Conservation (phyloP, 2,113 vertebrate genomes). For the Ceyx cyanopectus region DNA sequence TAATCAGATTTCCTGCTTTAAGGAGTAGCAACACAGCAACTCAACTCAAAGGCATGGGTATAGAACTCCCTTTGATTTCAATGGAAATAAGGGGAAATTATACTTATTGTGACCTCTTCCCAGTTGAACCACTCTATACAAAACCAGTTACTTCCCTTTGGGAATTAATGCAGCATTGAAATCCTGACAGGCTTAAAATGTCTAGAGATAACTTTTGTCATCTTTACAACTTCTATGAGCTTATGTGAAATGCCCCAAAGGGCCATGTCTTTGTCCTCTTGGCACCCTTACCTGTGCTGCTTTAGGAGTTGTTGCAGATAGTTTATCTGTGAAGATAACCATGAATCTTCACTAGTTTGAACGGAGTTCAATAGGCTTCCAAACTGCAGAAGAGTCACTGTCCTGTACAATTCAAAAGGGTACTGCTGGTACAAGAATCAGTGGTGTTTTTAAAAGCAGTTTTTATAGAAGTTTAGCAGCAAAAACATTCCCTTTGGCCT, state of each 20-base stretch:
- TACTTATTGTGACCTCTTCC: background rate
- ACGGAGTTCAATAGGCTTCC: background rate
- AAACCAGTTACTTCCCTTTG: background rate
- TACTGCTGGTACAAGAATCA: background rate
- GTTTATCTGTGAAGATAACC: background rate
- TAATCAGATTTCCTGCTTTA: background rate
- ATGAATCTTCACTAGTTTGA: background rate
- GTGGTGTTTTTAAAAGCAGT: background rate
- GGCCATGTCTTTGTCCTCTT: background rate
- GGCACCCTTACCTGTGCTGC: too few relatives aligned
- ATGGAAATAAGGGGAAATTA: background rate
- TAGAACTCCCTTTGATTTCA: background rate
- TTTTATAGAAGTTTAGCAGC: background rate
- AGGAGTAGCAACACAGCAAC: background rate
- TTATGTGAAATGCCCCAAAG: accelerated
- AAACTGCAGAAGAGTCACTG: background rate
- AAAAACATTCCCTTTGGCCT: background rate
- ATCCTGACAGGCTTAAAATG: background rate
- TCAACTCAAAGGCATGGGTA: background rate
- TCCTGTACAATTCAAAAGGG: background rate
- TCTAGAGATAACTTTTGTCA: background rate
- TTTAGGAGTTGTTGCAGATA: background rate
- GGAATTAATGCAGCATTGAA: background rate
- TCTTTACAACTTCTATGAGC: background rate
- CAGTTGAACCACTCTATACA: background rate